Evolutionary conservation across 2,113 vertebrate species (phyloP).

Genomic region (Gobiocypris rarus): DNA sequence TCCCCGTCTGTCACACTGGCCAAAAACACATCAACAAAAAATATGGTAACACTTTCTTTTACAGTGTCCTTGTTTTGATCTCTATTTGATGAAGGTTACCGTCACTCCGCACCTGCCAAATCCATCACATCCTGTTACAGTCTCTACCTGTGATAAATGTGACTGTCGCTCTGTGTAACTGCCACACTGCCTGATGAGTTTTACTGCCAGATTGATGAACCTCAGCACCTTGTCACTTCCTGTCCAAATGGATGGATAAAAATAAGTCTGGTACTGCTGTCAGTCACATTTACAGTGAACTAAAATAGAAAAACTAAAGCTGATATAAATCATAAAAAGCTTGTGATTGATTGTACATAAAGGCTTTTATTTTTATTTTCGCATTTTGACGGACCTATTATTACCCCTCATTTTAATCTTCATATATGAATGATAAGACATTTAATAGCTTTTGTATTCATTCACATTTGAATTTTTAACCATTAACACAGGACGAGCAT

Average conservation of each 20-base stretch:
- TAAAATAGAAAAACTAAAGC: neutral
- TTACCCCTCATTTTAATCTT: too few relatives aligned
- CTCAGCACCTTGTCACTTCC: neutral
- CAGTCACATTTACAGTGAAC: neutral
- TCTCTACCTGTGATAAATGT: constrained; percentile 1
- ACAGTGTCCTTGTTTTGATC: neutral
- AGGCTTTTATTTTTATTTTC: too few relatives aligned
- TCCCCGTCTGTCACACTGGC: too few relatives aligned
- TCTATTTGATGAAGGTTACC: constrained; percentile 12
- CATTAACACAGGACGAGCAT: too few relatives aligned
- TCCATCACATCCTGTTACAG: neutral
- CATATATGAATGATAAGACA: too few relatives aligned
- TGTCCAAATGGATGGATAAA: neutral
- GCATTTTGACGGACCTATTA: too few relatives aligned
- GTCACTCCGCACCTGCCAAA: constrained; percentile 7
- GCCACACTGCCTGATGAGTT: neutral
- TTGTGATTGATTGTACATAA: neutral
- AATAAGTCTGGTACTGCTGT: neutral
- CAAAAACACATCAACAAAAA: too few relatives aligned
- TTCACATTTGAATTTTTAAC: too few relatives aligned
- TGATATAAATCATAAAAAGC: neutral
- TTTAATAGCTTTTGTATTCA: too few relatives aligned
- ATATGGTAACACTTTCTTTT: too few relatives aligned
- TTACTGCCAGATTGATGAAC: neutral
- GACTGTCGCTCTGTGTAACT: constrained; percentile 3